Evolutionary conservation across 2,113 vertebrate species (phyloP).

Genomic region (Lasiurus borealis): DNA sequence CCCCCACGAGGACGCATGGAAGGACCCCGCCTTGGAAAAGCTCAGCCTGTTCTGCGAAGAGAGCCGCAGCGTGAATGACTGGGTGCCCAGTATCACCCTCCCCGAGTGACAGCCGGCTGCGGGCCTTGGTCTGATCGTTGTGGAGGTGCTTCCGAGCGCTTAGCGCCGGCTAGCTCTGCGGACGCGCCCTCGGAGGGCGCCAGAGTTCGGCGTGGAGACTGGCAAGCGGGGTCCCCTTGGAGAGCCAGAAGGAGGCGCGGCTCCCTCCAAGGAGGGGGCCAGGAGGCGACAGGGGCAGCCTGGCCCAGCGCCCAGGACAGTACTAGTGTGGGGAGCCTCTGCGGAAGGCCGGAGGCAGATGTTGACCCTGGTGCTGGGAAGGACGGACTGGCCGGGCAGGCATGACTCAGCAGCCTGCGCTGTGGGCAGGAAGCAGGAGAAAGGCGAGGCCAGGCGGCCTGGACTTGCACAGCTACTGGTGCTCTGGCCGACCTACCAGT

Average conservation of each 20-base stretch:
- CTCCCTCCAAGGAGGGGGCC: conserved; percentile 77
- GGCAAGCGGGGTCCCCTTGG: conserved; percentile 85
- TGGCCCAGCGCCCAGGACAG: conserved; percentile 74
- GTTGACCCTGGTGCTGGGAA: conserved; percentile 46
- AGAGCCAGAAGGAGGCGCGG: conserved; percentile 82
- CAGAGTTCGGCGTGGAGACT: conserved; percentile 87
- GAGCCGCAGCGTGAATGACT: conserved; percentile 94
- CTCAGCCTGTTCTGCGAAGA: conserved; percentile 95
- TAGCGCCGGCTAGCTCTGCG: conserved; percentile 88
- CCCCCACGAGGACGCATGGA: conserved; percentile 94
- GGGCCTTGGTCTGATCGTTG: conserved; percentile 86
- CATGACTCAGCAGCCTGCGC: conserved; percentile 73
- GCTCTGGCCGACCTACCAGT: conserved; percentile 62
- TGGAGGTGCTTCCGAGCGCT: conserved; percentile 87
- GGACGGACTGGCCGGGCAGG: conserved; percentile 61
- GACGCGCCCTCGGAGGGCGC: conserved; percentile 90
- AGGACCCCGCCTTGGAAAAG: conserved; percentile 94
- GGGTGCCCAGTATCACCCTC: conserved; percentile 95
- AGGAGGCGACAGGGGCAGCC: conserved; percentile 22
- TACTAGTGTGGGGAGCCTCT: conserved; percentile 77
- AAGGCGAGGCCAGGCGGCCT: conserved; percentile 64
- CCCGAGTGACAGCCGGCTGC: conserved; percentile 90
- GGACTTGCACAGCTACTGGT: conserved; percentile 52
- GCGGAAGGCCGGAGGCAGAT: conserved; percentile 70
- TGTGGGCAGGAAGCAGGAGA: conserved; percentile 48